Evolutionary conservation across 2,797 vertebrate species (phyloP).

Genomic region (Tinamus major): DNA sequence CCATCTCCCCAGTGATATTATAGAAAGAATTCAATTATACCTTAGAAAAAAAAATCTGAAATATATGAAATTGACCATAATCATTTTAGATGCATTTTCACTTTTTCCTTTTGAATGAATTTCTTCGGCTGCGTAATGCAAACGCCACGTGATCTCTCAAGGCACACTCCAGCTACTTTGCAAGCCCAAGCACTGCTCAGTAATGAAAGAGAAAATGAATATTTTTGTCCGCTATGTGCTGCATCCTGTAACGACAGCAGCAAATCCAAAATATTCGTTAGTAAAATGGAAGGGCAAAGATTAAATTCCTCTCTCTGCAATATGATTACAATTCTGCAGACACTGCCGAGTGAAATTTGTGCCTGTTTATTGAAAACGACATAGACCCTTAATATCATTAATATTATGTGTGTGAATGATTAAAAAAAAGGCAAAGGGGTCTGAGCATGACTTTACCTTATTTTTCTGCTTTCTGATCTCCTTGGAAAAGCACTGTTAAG

Average conservation of each 20-base stretch:
- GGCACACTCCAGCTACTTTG: not conserved
- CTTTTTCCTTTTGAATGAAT: slow-evolving; percentile 13
- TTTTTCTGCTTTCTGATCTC: not conserved
- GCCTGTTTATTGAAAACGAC: not conserved
- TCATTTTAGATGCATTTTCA: slow-evolving; percentile 22
- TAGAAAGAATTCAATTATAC: slow-evolving; percentile 12
- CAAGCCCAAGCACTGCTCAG: not conserved
- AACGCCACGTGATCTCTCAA: not conserved
- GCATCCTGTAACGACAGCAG: not conserved
- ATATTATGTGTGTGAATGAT: not conserved
- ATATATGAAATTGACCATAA: slow-evolving; percentile 38
- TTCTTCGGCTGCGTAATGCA: not conserved
- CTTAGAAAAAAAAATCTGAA: not conserved
- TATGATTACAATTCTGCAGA: not conserved
- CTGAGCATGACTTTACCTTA: not conserved
- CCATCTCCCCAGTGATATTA: not conserved
- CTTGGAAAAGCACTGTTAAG: not conserved
- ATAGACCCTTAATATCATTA: not conserved
- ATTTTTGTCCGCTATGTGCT: not conserved
- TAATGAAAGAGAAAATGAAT: not conserved
- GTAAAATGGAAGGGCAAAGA: not conserved
- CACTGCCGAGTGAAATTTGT: not conserved
- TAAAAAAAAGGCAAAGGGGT: not conserved
- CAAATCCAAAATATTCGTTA: not conserved
- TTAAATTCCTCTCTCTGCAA: not conserved